These are phyloP conservation scores for Lerista edwardsae DNA, from an alignment of 2,797 vertebrate species.

Conservation along the genomic window DNA sequence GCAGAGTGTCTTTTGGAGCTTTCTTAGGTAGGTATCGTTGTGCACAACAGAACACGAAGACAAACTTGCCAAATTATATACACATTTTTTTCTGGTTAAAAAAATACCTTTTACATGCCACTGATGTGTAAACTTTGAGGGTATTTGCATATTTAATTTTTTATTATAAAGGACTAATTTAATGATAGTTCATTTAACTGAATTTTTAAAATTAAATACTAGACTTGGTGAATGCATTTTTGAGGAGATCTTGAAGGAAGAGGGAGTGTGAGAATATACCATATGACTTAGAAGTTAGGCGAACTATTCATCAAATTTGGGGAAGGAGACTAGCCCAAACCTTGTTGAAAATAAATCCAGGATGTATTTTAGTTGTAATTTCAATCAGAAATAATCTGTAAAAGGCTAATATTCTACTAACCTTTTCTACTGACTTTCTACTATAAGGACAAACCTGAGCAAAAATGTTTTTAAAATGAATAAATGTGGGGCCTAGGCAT, in stretches of 20 bases:
- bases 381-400: no score
- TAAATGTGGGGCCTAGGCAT: no score
- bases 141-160: not conserved
- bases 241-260: not conserved
- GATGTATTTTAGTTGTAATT: no score
- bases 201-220: not conserved
- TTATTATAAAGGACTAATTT: not conserved
- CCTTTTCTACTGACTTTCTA: no score
- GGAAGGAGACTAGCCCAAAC: not conserved
- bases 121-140: not conserved
- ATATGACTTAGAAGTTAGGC: not conserved
- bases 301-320: not conserved
- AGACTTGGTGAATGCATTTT: not conserved
- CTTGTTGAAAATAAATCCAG: no score
- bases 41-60: conserved; percentile 4
- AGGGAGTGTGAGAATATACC: not conserved
- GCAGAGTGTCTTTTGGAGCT: conserved; percentile 91
- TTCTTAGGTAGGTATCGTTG: conserved; percentile 88
- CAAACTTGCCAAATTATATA: not conserved
- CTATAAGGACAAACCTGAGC: not conserved
- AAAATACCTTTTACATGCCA: not conserved
- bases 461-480: not conserved
- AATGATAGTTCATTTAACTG: not conserved
- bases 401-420: no score
- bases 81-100: not conserved